phyloP scores from a whole-genome alignment of 1,140 invertebrate genomes.

The Cecropterus lyciades region DNA sequence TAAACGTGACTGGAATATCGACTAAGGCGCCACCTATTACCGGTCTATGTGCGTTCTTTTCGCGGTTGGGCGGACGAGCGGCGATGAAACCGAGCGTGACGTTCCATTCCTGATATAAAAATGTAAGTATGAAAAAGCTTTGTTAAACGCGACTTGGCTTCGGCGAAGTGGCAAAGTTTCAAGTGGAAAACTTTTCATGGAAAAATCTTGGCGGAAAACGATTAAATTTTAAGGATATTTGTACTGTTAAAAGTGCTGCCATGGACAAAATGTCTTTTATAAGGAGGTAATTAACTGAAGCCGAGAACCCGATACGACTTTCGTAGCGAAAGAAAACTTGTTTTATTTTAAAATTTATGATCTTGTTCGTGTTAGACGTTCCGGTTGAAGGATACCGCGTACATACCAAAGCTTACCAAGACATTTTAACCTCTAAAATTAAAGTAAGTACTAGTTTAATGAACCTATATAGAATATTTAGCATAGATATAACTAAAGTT shows the following conservation, averaged over 20 bases:
- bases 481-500: too few relatives aligned
- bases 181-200: slow-evolving; percentile 83
- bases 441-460: too few relatives aligned
- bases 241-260: slow-evolving; percentile 63
- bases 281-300: slow-evolving; percentile 42
- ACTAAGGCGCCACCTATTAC: slow-evolving; percentile 77
- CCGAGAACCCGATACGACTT: slow-evolving; percentile 32
- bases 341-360: slow-evolving; percentile 40
- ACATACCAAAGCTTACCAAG: not conserved
- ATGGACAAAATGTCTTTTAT: slow-evolving; percentile 53
- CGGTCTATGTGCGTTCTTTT: slow-evolving; percentile 77
- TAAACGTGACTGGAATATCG: slow-evolving; percentile 79
- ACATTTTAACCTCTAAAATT: too few relatives aligned
- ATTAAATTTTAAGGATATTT: slow-evolving; percentile 81
- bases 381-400: not conserved
- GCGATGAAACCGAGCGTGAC: slow-evolving; percentile 79
- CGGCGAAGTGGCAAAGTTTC: slow-evolving; percentile 81
- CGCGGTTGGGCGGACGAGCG: slow-evolving; percentile 72
- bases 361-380: slow-evolving; percentile 36
- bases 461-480: too few relatives aligned
- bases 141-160: slow-evolving; percentile 80
- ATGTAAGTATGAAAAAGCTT: slow-evolving; percentile 83
- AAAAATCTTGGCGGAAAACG: slow-evolving; percentile 79
- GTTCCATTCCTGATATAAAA: slow-evolving; percentile 82
- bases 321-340: slow-evolving; percentile 18